Percentiles rank a stretch among this genome's conserved stretches.
phyloP scores from a whole-genome alignment of 2,888 invertebrate genomes.

The Pilophorus perplexus region DNA sequence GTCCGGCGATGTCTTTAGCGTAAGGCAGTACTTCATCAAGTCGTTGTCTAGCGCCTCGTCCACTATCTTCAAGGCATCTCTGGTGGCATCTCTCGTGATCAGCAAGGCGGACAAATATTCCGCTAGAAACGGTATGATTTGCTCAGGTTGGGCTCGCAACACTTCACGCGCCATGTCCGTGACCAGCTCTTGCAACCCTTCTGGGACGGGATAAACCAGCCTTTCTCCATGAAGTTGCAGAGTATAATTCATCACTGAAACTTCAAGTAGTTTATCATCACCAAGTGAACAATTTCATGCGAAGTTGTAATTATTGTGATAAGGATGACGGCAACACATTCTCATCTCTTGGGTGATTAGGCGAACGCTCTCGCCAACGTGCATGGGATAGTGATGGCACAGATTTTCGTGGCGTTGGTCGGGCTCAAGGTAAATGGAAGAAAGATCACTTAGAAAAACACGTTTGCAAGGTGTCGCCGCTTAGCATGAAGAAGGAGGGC shows the following conservation, averaged over 20 bases:
- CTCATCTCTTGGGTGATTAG: no score
- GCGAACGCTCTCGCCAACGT: no score
- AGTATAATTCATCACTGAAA: constrained; percentile 45
- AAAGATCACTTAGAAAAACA: constrained; percentile 6
- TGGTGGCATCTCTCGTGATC: constrained; percentile 59
- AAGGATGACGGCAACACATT: no score
- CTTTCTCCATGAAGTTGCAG: constrained; percentile 53
- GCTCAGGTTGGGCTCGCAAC: constrained; percentile 63
- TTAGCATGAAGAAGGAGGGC: not conserved
- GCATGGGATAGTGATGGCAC: no score
- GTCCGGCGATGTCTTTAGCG: constrained; percentile 27
- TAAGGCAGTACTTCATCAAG: constrained; percentile 31
- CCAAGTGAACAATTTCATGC: no score
- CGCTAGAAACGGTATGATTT: constrained; percentile 65
- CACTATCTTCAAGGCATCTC: constrained; percentile 36
- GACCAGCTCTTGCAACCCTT: constrained; percentile 68
- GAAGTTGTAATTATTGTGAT: no score
- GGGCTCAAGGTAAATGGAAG: no score
- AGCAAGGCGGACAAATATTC: constrained; percentile 67
- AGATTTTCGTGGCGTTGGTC: no score
- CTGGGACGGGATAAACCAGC: constrained; percentile 59
- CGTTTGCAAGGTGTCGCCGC: constrained; percentile 19
- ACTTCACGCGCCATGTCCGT: constrained; percentile 68
- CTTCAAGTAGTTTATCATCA: no score
- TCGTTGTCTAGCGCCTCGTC: constrained; percentile 31